phyloP scores from a whole-genome alignment of 2,888 invertebrate species.

The Gasteruption jaculator region DNA sequence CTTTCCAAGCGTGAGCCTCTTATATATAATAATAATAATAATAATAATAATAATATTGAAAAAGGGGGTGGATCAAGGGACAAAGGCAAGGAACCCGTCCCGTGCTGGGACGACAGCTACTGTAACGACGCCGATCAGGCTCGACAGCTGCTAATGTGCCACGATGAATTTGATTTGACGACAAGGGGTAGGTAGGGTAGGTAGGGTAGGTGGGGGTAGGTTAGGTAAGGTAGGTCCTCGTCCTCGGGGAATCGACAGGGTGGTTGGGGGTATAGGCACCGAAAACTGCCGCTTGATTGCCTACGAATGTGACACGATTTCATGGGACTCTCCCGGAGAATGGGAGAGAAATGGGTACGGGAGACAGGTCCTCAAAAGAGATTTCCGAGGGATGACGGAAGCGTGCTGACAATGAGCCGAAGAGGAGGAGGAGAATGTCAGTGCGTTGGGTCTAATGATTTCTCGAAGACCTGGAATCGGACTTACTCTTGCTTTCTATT shows the following conservation, averaged over 20 bases:
- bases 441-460: too few relatives aligned
- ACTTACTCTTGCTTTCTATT: too few relatives aligned
- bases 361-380: constrained; percentile 3
- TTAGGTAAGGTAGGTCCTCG: neutral
- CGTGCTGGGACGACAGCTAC: too few relatives aligned
- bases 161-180: constrained; percentile 37
- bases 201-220: neutral
- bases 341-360: constrained; percentile 4
- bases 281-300: constrained; percentile 35
- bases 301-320: constrained; percentile 36
- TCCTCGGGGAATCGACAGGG: neutral
- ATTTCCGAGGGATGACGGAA: constrained; percentile 2
- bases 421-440: constrained; percentile 14
- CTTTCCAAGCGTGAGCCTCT: too few relatives aligned
- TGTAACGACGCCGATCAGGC: constrained; percentile 32
- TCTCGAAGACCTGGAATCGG: too few relatives aligned
- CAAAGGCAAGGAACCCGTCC: too few relatives aligned
- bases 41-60: too few relatives aligned
- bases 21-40: too few relatives aligned
- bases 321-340: constrained; percentile 24
- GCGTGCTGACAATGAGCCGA: constrained; percentile 12
- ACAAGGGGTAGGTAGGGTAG: constrained; percentile 4
- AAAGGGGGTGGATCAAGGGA: too few relatives aligned
- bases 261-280: too few relatives aligned
- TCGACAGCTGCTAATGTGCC: constrained; percentile 43